Evolutionary conservation across 2,888 invertebrate species (phyloP).

Genomic region (Lasioglossum villosulum): DNA sequence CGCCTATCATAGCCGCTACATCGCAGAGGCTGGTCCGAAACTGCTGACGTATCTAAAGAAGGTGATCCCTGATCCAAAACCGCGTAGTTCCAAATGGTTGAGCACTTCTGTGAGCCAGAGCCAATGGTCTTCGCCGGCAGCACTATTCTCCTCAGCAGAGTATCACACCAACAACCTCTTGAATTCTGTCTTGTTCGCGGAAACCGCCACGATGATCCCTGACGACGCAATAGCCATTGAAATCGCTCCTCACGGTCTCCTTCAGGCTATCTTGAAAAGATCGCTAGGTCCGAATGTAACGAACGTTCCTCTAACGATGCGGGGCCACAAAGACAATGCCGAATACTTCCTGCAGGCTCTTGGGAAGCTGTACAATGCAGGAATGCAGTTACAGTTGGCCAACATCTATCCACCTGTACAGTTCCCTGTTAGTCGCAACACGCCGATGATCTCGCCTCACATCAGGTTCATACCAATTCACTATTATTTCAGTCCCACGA

Average conservation of each 20-base stretch:
- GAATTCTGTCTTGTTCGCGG: conserved; percentile 90
- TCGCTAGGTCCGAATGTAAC: conserved; percentile 90
- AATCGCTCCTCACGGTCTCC: conserved; percentile 95
- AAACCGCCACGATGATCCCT: conserved; percentile 92
- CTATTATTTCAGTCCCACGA: background rate
- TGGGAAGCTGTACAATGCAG: conserved; percentile 91
- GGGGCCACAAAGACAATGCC: conserved; percentile 88
- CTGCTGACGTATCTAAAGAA: conserved; percentile 88
- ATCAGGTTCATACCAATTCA: conserved; percentile 85
- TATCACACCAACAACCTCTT: conserved; percentile 95
- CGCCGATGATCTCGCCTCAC: conserved; percentile 92
- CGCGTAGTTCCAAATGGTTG: conserved; percentile 92
- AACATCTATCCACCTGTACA: conserved; percentile 91
- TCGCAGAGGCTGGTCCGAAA: conserved; percentile 89
- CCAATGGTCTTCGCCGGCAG: conserved; percentile 89
- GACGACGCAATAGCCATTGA: conserved; percentile 93
- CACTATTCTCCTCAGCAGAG: conserved; percentile 91
- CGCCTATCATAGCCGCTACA: conserved; percentile 95
- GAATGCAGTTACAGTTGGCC: conserved; percentile 90
- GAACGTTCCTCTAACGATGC: conserved; percentile 91
- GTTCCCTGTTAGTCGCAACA: conserved; percentile 94
- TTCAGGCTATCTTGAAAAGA: conserved; percentile 94
- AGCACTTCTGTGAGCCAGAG: conserved; percentile 92
- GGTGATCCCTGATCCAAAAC: conserved; percentile 88
- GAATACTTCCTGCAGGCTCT: conserved; percentile 87